phyloP scores from a whole-genome alignment of 1,140 invertebrate species.

The honey bee (Apis mellifera) region DNA sequence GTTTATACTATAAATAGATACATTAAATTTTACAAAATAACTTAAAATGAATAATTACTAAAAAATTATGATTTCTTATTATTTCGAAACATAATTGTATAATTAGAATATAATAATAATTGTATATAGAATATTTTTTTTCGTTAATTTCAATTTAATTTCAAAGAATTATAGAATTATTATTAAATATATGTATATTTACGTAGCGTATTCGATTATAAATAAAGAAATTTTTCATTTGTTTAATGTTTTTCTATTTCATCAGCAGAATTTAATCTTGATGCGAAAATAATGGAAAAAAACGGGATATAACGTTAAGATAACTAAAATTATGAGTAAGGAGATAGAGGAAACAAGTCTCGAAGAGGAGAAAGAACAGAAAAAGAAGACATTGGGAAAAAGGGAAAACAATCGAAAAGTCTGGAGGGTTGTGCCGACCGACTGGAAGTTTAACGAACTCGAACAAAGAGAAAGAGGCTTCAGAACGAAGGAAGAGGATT shows the following conservation, averaged over 20 bases:
- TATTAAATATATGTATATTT: no score
- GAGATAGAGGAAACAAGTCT: background rate
- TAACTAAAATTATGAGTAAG: background rate
- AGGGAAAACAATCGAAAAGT: conserved; percentile 26
- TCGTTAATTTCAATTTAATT: no score
- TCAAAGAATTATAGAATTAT: no score
- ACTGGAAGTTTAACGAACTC: conserved; percentile 70
- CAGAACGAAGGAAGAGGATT: conserved; percentile 57
- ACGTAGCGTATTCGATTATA: background rate
- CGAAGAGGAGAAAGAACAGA: background rate
- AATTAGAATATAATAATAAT: no score
- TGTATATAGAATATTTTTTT: no score
- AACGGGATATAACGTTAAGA: background rate
- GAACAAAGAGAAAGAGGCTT: conserved; percentile 65
- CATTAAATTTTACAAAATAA: no score
- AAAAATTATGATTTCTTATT: no score
- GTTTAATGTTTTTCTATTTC: background rate
- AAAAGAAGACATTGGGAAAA: background rate
- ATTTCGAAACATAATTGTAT: no score
- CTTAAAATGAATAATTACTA: no score
- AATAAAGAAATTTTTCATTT: background rate
- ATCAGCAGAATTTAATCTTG: background rate
- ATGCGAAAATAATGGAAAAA: background rate
- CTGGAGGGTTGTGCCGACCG: conserved; percentile 38
- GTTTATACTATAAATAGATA: no score